Percentiles rank a stretch among this genome's conserved stretches.
These are phyloP conservation scores for Melanogrammus aeglefinus DNA, from an alignment of 2,797 vertebrate genomes.

Conservation along the genomic window DNA sequence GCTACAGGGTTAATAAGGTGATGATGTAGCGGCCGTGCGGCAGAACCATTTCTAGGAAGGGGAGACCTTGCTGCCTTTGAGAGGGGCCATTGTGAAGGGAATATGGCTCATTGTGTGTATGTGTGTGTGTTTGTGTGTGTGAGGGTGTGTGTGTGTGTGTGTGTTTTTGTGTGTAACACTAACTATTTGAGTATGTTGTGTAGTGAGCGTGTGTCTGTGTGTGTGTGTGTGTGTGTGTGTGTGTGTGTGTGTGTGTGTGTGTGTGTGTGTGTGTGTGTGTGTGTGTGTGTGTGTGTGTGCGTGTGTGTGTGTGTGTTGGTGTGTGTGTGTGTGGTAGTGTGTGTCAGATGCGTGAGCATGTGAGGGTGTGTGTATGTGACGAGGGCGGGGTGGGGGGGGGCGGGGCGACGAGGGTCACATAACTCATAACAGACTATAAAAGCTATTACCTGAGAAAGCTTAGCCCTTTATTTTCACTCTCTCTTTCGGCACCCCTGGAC, in stretches of 20 bases:
- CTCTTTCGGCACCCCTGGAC: conserved; percentile 19
- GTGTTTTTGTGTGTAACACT: neutral
- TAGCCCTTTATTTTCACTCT: conserved; percentile 28
- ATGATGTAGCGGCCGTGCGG: conserved; percentile 36
- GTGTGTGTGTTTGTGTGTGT: conserved; percentile 4
- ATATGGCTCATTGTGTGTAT: conserved; percentile 21
- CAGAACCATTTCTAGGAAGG: conserved; percentile 22
- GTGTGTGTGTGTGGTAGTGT: too few species aligned
- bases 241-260: neutral
- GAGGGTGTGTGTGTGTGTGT: conserved; percentile 1
- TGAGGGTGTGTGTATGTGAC: too few species aligned
- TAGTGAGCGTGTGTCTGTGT: neutral
- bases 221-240: neutral
- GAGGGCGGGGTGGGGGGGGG: conserved; percentile 9
- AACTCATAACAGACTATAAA: conserved; percentile 39
- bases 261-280: too few species aligned
- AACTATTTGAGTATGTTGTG: too few species aligned
- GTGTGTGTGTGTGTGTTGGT: too few species aligned
- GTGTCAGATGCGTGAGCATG: too few species aligned
- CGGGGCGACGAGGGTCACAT: too few species aligned
- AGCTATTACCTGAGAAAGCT: conserved; percentile 53
- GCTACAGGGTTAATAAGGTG: conserved; percentile 51
- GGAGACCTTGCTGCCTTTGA: conserved; percentile 26
- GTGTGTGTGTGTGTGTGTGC: too few species aligned
- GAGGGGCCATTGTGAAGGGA: conserved; percentile 27